Percentiles rank a stretch among this genome's conserved stretches.
Evolutionary conservation across 2,888 invertebrate genomes (phyloP).

Genomic region (Apoda limacodes): DNA sequence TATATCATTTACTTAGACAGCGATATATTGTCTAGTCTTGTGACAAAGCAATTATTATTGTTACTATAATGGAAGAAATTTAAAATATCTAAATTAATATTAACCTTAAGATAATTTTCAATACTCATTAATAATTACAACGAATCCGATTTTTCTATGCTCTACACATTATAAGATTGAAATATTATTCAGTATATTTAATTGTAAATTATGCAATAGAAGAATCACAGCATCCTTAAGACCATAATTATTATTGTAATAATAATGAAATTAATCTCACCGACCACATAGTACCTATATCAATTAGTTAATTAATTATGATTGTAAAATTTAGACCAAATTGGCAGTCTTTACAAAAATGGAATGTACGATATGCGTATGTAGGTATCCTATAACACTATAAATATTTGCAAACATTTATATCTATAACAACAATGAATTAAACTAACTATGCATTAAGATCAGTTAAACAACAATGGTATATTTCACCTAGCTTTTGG

Average conservation of each 20-base stretch:
- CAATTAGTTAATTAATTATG: constrained; percentile 43
- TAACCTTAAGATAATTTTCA: constrained; percentile 46
- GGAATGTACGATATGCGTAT: constrained; percentile 71
- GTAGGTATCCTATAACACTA: constrained; percentile 66
- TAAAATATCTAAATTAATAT: constrained; percentile 56
- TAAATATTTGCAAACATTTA: constrained; percentile 57
- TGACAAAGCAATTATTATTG: constrained; percentile 48
- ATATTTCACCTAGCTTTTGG: no score
- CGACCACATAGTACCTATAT: constrained; percentile 64
- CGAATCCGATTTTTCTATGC: constrained; percentile 65
- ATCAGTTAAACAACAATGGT: constrained; percentile 48
- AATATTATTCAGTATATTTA: constrained; percentile 40
- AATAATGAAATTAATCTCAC: constrained; percentile 57
- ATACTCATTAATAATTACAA: constrained; percentile 52
- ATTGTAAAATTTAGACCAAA: constrained; percentile 70
- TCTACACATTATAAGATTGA: constrained; percentile 62
- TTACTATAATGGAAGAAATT: constrained; percentile 57
- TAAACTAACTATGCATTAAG: constrained; percentile 45
- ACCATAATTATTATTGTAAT: constrained; percentile 63
- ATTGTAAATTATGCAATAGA: constrained; percentile 66
- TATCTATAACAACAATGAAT: constrained; percentile 63
- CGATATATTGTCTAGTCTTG: no score
- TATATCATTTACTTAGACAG: no score
- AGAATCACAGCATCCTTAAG: constrained; percentile 70
- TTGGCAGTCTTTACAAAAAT: constrained; percentile 69